Base-by-base conservation (phyloP, 1,140 invertebrate species). In the Eumaeus atala region DNA sequence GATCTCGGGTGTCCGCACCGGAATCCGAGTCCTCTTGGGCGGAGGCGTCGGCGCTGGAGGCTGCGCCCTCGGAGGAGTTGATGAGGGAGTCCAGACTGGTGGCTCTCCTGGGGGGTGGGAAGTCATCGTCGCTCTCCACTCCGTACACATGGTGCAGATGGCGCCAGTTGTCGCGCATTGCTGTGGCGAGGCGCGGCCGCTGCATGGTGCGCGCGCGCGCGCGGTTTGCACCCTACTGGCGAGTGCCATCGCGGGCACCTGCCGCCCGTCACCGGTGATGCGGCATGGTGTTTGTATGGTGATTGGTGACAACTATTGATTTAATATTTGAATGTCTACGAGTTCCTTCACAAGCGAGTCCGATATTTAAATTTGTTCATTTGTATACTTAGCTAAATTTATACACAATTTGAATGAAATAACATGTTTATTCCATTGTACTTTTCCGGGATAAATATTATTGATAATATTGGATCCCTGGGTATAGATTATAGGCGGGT, bases 1-100 rank as follows among this genome's bases (percentile, higher is more conserved):
- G 75, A 12, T 86, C 83, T 49, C 77, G 75, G 7, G 83, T 86
- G 54, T 86, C 83, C 7, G 83, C 80, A 11, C 89, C 89, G 0
- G 89, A 90, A 66, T 91, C 90, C 3, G 90, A 90, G 63, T 90
- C 89, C 36, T 85, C 84, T 1, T 78, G 76, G 21, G 87, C 84
- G 12, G 84, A 88, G 5, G 87, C 87, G 57, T 90, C 88, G 33
- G 82, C 89, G 33, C 85, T 80, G 56, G 88, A 89, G 4, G 84
- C 84, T 48, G 88, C 88, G 11, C 79, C 82, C 47, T 90, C 89
- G 0, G 91, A 91, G 10, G 91, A 90, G 73, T 92, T 91, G 38
- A 91, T 91, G 4, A 92, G 81, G 28, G 90, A 91, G 72, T 92
- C 91, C 9, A 92, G 69, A 1, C 91, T 92, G 28, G 90, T 89